Evolutionary conservation across 1,140 invertebrate genomes (phyloP).

Genomic region (Drosophila ficusphila): DNA sequence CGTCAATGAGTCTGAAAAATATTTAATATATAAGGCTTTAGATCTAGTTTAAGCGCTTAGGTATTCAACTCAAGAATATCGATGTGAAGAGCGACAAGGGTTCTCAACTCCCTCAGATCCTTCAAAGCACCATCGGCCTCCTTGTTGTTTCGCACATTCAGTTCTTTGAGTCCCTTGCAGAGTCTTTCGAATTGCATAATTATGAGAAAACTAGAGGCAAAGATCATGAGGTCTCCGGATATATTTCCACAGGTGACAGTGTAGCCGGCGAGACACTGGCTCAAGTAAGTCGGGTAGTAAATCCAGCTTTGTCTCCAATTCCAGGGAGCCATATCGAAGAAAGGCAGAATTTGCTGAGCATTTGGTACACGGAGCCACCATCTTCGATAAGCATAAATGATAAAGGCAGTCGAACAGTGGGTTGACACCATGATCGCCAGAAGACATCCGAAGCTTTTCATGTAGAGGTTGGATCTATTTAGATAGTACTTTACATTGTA

Average conservation of each 20-base stretch:
- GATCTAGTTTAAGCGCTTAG: no score
- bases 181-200: constrained; percentile 68
- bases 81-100: constrained; percentile 53
- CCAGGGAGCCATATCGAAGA: constrained; percentile 44
- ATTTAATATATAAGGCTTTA: no score
- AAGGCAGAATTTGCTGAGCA: constrained; percentile 44
- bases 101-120: constrained; percentile 29
- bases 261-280: constrained; percentile 44
- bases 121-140: not conserved
- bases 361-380: constrained; percentile 2
- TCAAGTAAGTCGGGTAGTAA: constrained; percentile 40
- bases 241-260: constrained; percentile 48
- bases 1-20: constrained; percentile 43
- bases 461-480: constrained; percentile 4
- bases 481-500: constrained; percentile 29
- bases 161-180: constrained; percentile 11
- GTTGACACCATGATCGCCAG: constrained; percentile 30
- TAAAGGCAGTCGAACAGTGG: constrained; percentile 36
- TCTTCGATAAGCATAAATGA: constrained; percentile 20
- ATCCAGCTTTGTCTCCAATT: constrained; percentile 26
- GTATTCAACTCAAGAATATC: constrained; percentile 46
- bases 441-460: constrained; percentile 27
- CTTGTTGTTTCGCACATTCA: not conserved
- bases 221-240: constrained; percentile 56
- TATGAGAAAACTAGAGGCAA: constrained; percentile 50